A percentile compares a stretch with the other conserved stretches of the same genome.
Evolutionary conservation across 2,888 invertebrate species (phyloP).

Genomic region (Drosophila pullipes): DNA sequence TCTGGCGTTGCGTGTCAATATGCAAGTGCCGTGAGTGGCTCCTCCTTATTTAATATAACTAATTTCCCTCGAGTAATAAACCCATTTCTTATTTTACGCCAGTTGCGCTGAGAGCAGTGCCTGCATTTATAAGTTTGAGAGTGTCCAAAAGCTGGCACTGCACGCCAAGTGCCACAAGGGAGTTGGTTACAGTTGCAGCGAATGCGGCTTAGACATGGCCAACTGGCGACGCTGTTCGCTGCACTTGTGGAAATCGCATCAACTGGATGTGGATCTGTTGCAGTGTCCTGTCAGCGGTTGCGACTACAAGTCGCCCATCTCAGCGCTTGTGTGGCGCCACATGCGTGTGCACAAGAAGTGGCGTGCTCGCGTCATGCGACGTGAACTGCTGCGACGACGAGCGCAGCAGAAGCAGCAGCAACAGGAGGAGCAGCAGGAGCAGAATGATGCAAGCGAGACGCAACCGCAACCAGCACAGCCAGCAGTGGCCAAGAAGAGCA

Average conservation of each 20-base stretch:
- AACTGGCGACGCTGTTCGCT: conserved; percentile 89
- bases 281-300: conserved; percentile 87
- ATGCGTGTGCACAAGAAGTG: conserved; percentile 87
- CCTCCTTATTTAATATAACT: neutral
- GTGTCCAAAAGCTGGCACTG: conserved; percentile 84
- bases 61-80: neutral
- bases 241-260: conserved; percentile 90
- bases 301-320: conserved; percentile 87
- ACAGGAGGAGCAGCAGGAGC: conserved; percentile 32
- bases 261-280: conserved; percentile 87
- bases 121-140: conserved; percentile 87
- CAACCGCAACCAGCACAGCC: conserved; percentile 41
- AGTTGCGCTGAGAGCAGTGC: conserved; percentile 87
- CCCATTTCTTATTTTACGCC: neutral
- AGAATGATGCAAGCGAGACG: conserved; percentile 28
- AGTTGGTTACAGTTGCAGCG: conserved; percentile 86
- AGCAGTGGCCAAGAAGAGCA: conserved; percentile 68
- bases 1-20: conserved; percentile 71
- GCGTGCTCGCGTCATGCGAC: conserved; percentile 81
- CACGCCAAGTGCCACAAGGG: conserved; percentile 87
- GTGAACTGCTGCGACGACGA: conserved; percentile 70
- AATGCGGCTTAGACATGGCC: conserved; percentile 86
- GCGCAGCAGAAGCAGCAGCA: conserved; percentile 38
- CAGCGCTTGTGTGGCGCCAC: conserved; percentile 88
- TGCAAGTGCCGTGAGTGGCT: conserved; percentile 66